A percentile compares a stretch with the other conserved stretches of the same genome.
Conservation (phyloP, 2,888 invertebrate species). For the Malacosoma neustria region DNA sequence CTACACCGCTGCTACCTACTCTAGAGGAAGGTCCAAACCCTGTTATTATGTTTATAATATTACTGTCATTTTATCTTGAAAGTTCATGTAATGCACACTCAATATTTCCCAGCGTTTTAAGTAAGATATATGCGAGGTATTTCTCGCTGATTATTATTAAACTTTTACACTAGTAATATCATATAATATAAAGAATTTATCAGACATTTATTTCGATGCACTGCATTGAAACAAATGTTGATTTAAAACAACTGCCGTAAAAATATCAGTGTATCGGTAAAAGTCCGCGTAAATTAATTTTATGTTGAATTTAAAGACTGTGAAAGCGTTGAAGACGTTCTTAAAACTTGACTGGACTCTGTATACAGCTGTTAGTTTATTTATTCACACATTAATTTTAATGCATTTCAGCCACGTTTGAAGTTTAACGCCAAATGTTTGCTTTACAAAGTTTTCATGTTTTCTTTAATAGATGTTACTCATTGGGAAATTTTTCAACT, state of each 20-base stretch:
- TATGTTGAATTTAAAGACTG: neutral
- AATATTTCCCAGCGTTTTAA: no score
- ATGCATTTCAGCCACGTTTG: neutral
- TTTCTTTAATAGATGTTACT: neutral
- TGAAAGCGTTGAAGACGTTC: neutral
- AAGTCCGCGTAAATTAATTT: neutral
- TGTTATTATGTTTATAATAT: no score
- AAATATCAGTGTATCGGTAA: neutral
- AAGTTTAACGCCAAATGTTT: neutral
- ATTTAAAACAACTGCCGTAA: no score
- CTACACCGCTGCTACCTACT: no score
- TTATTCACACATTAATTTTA: neutral
- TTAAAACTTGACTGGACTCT: neutral
- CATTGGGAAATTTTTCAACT: neutral
- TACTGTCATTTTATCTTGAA: no score
- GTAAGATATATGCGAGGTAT: no score
- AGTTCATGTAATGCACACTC: no score
- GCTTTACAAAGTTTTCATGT: neutral
- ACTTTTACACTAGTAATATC: no score
- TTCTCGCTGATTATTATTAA: no score
- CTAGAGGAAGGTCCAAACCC: no score
- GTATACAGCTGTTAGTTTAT: neutral
- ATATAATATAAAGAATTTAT: no score
- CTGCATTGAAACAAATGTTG: neutral
- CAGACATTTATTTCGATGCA: no score